phyloP scores from a whole-genome alignment of 2,113 vertebrate species.

The Chionis minor region DNA sequence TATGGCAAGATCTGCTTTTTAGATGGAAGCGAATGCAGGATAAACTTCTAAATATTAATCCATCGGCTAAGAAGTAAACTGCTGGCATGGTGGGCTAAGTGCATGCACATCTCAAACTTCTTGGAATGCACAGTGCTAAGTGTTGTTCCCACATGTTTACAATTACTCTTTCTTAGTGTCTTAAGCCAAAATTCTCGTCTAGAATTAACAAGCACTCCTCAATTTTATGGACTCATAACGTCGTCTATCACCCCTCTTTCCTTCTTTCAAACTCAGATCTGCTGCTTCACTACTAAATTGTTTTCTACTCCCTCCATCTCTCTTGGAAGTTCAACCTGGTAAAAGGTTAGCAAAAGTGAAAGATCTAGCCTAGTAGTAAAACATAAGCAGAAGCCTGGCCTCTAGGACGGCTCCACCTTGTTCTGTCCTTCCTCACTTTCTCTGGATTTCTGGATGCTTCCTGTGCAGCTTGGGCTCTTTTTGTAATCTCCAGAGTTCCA shows the following conservation, averaged over 20 bases:
- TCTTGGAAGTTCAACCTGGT: not conserved
- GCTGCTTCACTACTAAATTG: not conserved
- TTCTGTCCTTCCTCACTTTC: not conserved
- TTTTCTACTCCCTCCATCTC: not conserved
- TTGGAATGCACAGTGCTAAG: not conserved
- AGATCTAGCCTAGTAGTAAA: not conserved
- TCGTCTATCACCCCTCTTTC: not conserved
- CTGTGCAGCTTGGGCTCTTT: not conserved
- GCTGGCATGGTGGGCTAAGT: not conserved
- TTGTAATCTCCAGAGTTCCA: not conserved
- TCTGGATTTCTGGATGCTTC: not conserved
- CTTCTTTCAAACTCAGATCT: not conserved
- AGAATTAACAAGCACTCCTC: not conserved
- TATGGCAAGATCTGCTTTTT: slow-evolving; percentile 22
- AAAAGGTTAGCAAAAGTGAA: too few species aligned
- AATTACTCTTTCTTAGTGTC: not conserved
- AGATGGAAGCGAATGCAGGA: slow-evolving; percentile 14
- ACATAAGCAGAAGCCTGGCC: not conserved
- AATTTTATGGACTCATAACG: not conserved
- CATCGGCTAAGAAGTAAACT: not conserved
- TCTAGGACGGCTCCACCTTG: not conserved
- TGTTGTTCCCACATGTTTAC: rapidly evolving
- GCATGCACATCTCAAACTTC: not conserved
- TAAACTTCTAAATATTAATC: slow-evolving; percentile 1
- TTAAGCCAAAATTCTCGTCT: not conserved